These are phyloP conservation scores for Deilephila porcellus DNA, from an alignment of 2,888 invertebrate genomes.

Conservation along the genomic window DNA sequence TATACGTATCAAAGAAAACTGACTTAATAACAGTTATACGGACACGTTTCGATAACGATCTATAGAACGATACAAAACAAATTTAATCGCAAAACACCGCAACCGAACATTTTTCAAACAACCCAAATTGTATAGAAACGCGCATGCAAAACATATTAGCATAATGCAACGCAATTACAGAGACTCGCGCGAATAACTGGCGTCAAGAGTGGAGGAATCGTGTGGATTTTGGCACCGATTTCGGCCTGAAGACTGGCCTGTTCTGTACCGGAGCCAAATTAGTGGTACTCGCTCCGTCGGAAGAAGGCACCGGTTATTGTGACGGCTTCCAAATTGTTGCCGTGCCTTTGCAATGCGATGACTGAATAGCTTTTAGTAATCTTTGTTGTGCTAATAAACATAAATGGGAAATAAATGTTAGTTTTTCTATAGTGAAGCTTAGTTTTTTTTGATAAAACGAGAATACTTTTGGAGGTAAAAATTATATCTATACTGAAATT, in stretches of 20 bases:
- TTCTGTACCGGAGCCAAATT: conserved; percentile 61
- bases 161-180: conserved; percentile 68
- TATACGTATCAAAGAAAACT: no score
- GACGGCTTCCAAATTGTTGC: conserved; percentile 52
- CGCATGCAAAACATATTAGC: conserved; percentile 51
- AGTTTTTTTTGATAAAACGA: no score
- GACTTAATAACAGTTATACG: no score
- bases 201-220: conserved; percentile 56
- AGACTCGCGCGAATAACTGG: conserved; percentile 52
- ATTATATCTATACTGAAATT: no score
- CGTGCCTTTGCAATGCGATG: conserved; percentile 39
- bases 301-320: conserved; percentile 50
- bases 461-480: no score
- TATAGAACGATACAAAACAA: no score
- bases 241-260: conserved; percentile 53
- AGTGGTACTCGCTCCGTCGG: conserved; percentile 56
- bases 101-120: background rate
- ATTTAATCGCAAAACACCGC: background rate
- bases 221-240: conserved; percentile 65
- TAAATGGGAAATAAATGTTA: no score
- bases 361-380: conserved; percentile 31
- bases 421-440: no score
- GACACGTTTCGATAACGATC: no score
- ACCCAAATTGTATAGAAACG: background rate
- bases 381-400: background rate